Percentiles rank a stretch among this genome's conserved stretches.
These are phyloP conservation scores for Procambarus clarkii DNA, from an alignment of 1,140 invertebrate species.

Conservation along the genomic window DNA sequence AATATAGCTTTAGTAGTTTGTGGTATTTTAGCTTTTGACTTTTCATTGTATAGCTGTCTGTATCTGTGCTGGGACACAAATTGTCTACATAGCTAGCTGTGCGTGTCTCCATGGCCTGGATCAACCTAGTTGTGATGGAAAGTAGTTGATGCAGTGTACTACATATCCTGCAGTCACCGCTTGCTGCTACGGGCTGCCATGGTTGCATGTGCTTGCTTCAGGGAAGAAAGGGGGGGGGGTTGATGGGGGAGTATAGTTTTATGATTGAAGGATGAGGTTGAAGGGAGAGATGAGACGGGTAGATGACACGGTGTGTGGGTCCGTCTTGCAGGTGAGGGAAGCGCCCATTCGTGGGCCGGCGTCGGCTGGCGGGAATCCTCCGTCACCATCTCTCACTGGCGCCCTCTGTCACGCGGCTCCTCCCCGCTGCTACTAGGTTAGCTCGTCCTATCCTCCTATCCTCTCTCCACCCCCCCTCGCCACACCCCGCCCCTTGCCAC, in stretches of 20 bases:
- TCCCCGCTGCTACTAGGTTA: slow-evolving; percentile 71
- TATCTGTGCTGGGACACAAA: too few species aligned
- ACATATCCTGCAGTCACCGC: too few species aligned
- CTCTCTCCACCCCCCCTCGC: not conserved
- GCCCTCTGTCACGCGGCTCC: slow-evolving; percentile 69
- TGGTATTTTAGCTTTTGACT: too few species aligned
- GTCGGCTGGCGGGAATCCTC: slow-evolving; percentile 72
- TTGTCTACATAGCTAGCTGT: too few species aligned
- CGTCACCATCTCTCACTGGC: slow-evolving; percentile 65
- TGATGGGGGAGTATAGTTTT: too few species aligned
- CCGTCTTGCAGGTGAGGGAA: slow-evolving; percentile 71
- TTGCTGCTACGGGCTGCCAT: too few species aligned
- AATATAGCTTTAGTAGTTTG: too few species aligned
- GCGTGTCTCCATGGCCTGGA: too few species aligned
- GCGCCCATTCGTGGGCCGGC: slow-evolving; percentile 72
- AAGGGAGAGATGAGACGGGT: not conserved
- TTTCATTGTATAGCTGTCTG: too few species aligned
- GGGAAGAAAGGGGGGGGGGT: not conserved
- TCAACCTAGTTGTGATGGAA: too few species aligned
- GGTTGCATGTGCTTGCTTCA: not conserved
- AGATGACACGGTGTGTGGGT: not conserved
- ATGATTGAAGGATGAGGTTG: not conserved
- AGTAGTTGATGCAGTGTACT: too few species aligned
- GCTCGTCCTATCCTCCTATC: not conserved
- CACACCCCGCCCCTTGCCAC: not conserved